Conservation (phyloP, 2,113 vertebrate genomes). For the Daubentonia madagascariensis region DNA sequence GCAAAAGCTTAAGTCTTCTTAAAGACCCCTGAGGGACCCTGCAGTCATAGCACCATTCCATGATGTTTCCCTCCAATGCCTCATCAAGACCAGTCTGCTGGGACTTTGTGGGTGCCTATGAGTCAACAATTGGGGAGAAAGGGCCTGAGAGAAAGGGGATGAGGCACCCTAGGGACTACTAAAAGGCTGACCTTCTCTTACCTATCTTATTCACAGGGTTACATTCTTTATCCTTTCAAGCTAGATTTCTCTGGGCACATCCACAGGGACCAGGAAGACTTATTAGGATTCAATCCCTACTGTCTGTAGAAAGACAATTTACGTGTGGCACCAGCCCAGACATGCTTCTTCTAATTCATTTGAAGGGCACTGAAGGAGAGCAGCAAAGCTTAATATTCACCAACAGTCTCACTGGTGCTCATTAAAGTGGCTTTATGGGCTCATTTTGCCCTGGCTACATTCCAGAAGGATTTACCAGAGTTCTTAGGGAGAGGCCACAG, state of each 20-base stretch:
- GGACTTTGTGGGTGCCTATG: not conserved
- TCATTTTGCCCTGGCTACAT: constrained; percentile 28
- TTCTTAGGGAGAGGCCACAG: not conserved
- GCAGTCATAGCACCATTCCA: not conserved
- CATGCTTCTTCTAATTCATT: constrained; percentile 63
- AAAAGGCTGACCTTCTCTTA: not conserved
- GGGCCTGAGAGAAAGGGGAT: not conserved
- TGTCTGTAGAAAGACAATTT: constrained; percentile 69
- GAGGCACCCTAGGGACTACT: not conserved
- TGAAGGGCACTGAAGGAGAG: constrained; percentile 57
- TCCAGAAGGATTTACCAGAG: constrained; percentile 31
- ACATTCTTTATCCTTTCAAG: constrained; percentile 40
- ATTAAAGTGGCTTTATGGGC: constrained; percentile 31
- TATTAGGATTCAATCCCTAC: constrained; percentile 55
- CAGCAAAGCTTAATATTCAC: constrained; percentile 17
- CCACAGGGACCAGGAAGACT: constrained; percentile 10
- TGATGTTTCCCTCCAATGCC: not conserved
- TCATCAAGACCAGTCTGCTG: not conserved
- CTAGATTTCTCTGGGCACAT: not conserved
- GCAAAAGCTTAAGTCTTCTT: not conserved
- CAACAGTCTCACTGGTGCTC: not conserved
- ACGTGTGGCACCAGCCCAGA: constrained; percentile 58
- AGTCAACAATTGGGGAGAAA: not conserved
- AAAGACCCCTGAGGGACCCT: not conserved
- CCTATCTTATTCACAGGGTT: not conserved